These are phyloP conservation scores for Vanacampus margaritifer DNA, from an alignment of 2,113 vertebrate species.

Conservation along the genomic window DNA sequence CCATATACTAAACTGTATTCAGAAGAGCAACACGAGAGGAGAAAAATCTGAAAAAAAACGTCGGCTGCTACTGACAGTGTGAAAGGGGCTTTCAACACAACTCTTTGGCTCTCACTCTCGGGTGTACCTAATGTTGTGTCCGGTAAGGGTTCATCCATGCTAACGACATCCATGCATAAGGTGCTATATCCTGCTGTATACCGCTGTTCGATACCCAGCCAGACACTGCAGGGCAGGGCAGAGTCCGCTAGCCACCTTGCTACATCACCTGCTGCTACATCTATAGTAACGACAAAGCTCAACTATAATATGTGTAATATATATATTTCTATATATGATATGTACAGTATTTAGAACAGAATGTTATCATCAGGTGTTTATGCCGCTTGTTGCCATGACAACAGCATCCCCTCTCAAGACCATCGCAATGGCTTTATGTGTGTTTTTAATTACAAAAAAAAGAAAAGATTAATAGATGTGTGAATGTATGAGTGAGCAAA, in stretches of 20 bases:
- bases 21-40: no score
- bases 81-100: background rate
- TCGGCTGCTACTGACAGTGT: background rate
- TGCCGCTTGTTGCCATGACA: background rate
- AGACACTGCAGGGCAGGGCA: slow-evolving; percentile 7
- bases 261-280: slow-evolving; percentile 54
- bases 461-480: background rate
- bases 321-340: background rate
- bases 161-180: background rate
- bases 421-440: background rate
- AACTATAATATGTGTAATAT: background rate
- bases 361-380: background rate
- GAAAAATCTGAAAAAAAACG: background rate
- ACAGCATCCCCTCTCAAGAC: background rate
- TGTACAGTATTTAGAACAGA: background rate
- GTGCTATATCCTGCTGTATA: slow-evolving; percentile 4
- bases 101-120: background rate
- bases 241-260: slow-evolving; percentile 48
- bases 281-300: slow-evolving; percentile 7
- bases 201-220: background rate
- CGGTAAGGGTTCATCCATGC: background rate
- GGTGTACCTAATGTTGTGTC: slow-evolving; percentile 1
- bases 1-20: background rate
- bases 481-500: slow-evolving; percentile 30
- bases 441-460: slow-evolving; percentile 17